These are phyloP conservation scores for Nothoprocta perdicaria DNA, from an alignment of 2,113 vertebrate species.

Conservation along the genomic window DNA sequence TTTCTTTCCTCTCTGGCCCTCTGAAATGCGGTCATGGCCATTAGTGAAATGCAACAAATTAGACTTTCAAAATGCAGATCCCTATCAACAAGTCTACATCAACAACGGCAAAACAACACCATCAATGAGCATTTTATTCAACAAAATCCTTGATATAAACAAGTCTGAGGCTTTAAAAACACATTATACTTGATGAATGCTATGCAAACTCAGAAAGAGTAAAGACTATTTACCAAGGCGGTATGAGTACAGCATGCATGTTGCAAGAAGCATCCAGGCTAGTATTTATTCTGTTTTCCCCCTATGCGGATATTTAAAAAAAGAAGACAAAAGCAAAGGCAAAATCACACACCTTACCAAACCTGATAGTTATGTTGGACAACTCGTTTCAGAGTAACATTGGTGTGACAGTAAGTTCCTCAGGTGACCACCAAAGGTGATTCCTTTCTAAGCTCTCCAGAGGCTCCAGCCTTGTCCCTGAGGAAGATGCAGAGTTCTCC, in stretches of 20 bases:
- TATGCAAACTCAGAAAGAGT: not conserved
- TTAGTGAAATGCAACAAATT: not conserved
- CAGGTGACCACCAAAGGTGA: conserved; percentile 13
- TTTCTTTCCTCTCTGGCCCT: not conserved
- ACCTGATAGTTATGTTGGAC: conserved; percentile 28
- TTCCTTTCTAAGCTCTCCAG: not conserved
- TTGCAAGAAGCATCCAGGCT: not conserved
- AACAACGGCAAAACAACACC: not conserved
- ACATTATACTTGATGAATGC: not conserved
- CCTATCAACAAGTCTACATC: not conserved
- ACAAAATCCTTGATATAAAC: not conserved
- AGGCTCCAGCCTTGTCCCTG: conserved; percentile 31
- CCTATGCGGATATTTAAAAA: not conserved
- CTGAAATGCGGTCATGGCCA: not conserved
- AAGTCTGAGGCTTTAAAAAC: conserved; percentile 22
- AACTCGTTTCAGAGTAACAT: conserved; percentile 73
- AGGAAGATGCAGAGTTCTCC: conserved; percentile 56
- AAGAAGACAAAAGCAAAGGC: not conserved
- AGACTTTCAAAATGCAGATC: not conserved
- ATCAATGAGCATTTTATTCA: not conserved
- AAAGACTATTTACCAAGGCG: not conserved
- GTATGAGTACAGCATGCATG: not conserved
- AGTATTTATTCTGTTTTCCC: not conserved
- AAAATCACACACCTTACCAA: conserved; percentile 69
- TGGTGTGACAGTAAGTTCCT: conserved; percentile 57